Evolutionary conservation across 2,888 invertebrate genomes (phyloP).

Genomic region (Geophilus truncorum): DNA sequence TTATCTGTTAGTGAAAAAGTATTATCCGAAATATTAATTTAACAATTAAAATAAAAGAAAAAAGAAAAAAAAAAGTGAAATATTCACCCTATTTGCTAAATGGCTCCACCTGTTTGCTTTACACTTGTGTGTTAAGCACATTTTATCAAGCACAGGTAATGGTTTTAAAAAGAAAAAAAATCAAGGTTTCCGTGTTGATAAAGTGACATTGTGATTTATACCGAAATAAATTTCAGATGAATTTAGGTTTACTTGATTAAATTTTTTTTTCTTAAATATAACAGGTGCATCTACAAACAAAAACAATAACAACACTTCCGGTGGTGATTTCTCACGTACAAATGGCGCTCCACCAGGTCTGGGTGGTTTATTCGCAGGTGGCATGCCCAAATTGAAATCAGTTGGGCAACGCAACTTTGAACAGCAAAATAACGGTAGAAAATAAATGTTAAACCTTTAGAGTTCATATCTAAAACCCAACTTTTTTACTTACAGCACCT

Average conservation of each 20-base stretch:
- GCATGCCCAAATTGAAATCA: conserved; percentile 74
- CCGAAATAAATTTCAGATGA: no score
- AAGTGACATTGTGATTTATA: no score
- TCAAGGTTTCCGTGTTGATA: not conserved
- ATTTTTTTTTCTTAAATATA: not conserved
- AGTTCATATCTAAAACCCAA: no score
- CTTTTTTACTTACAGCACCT: not conserved
- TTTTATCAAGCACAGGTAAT: not conserved
- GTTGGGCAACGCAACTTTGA: conserved; percentile 53
- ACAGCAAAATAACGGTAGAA: conserved; percentile 45
- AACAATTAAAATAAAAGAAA: not conserved
- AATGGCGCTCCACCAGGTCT: conserved; percentile 49
- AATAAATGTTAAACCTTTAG: no score
- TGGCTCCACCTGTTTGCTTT: not conserved
- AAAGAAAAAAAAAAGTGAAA: not conserved
- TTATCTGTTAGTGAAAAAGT: not conserved
- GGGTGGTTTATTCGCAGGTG: conserved; percentile 73
- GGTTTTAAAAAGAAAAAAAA: no score
- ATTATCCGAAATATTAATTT: not conserved
- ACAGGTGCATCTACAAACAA: not conserved
- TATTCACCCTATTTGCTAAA: not conserved
- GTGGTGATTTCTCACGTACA: conserved; percentile 44
- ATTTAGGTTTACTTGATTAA: no score
- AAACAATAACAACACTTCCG: conserved; percentile 44
- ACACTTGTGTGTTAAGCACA: not conserved